phyloP scores from a whole-genome alignment of 2,113 vertebrate genomes.

The Felis chaus region DNA sequence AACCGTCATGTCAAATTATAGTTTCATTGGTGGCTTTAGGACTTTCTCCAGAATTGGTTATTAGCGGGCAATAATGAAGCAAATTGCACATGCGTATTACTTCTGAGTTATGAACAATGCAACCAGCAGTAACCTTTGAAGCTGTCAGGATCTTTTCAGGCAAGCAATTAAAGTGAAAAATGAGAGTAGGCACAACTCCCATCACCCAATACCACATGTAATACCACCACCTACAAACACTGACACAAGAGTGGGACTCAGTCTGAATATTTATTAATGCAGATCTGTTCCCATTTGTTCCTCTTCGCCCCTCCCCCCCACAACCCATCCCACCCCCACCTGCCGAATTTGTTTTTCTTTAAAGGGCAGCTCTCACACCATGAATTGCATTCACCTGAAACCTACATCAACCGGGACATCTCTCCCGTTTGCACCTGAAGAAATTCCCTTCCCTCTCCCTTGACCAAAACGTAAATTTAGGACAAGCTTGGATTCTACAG shows the following conservation, averaged over 20 bases:
- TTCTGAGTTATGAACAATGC: conserved; percentile 75
- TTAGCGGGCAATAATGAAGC: conserved; percentile 81
- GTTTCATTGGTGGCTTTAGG: conserved; percentile 58
- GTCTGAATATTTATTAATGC: conserved; percentile 74
- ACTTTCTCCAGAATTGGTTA: conserved; percentile 73
- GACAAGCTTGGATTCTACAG: conserved; percentile 3
- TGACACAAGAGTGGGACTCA: conserved; percentile 43
- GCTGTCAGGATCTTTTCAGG: conserved; percentile 81
- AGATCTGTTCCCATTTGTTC: conserved; percentile 71
- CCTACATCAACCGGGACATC: conserved; percentile 9
- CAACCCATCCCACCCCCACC: background rate
- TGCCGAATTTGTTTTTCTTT: conserved; percentile 52
- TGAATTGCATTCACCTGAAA: conserved; percentile 50
- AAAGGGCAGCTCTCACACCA: conserved; percentile 70
- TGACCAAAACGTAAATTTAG: conserved; percentile 39
- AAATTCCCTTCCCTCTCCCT: conserved; percentile 3
- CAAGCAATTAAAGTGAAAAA: conserved; percentile 88
- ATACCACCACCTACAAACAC: conserved; percentile 74
- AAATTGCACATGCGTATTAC: conserved; percentile 67
- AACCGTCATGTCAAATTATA: conserved; percentile 44
- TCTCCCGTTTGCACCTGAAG: conserved; percentile 31
- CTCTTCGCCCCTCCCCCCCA: background rate
- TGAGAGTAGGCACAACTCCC: conserved; percentile 77
- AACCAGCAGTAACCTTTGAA: conserved; percentile 84
- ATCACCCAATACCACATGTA: conserved; percentile 65